These are phyloP conservation scores for Pandion haliaetus DNA, from an alignment of 2,113 vertebrate genomes.

Conservation along the genomic window DNA sequence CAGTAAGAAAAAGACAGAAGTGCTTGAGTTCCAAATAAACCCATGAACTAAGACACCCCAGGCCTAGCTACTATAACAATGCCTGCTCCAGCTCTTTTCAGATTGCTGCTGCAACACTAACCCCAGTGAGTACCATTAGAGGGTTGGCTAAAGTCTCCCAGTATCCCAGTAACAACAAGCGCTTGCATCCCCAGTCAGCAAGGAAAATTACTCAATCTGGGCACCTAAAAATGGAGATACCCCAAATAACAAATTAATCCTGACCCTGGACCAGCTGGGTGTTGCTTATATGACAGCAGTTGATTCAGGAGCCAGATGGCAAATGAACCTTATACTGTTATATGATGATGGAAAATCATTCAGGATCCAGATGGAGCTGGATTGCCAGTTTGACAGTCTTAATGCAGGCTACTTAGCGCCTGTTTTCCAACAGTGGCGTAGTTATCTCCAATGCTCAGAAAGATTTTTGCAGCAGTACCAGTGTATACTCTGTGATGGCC, in stretches of 20 bases:
- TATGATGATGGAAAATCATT: conserved; percentile 48
- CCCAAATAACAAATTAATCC: conserved; percentile 23
- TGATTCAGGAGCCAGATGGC: conserved; percentile 56
- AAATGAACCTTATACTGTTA: conserved; percentile 62
- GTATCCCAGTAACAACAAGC: neutral
- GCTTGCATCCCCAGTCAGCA: neutral
- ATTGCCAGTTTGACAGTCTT: conserved; percentile 60
- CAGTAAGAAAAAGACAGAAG: neutral
- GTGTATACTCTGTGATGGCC: neutral
- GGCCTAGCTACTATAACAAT: neutral
- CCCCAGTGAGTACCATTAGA: neutral
- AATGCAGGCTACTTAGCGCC: conserved; percentile 24
- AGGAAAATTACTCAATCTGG: neutral
- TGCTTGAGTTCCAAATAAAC: neutral
- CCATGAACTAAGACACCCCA: neutral
- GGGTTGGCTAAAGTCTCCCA: neutral
- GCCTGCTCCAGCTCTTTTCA: neutral
- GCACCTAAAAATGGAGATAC: neutral
- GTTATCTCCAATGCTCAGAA: neutral
- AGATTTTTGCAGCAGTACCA: neutral
- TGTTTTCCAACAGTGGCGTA: neutral
- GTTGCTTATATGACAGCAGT: conserved; percentile 44
- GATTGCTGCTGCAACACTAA: neutral
- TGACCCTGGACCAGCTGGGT: conserved; percentile 46
- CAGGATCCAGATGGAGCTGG: conserved; percentile 57